Conservation (phyloP, 1,140 invertebrate species). For the Bursaphelenchus mucronatus region DNA sequence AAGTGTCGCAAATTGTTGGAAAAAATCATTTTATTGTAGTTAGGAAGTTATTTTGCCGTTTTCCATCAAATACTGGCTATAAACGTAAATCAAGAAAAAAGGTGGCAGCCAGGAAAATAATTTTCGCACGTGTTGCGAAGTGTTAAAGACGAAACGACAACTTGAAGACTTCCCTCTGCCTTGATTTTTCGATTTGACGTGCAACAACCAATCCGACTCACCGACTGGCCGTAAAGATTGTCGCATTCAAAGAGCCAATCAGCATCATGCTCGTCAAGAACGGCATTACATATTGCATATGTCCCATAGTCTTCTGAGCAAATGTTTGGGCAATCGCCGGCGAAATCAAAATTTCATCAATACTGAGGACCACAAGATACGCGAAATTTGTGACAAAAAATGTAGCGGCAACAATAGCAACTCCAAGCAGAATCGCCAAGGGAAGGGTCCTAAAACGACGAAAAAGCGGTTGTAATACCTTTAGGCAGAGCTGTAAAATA, state of each 20-base stretch:
- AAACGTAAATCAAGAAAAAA: too few relatives aligned
- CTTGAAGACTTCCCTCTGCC: too few relatives aligned
- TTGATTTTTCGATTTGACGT: too few relatives aligned
- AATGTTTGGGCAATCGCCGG: slow-evolving; percentile 48
- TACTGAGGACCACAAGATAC: slow-evolving; percentile 42
- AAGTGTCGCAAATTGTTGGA: too few relatives aligned
- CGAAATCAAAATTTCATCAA: slow-evolving; percentile 28
- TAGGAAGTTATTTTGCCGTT: too few relatives aligned
- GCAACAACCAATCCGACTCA: slow-evolving; percentile 13
- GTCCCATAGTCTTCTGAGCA: slow-evolving; percentile 47
- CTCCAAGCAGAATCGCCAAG: slow-evolving; percentile 47
- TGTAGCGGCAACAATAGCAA: slow-evolving; percentile 38
- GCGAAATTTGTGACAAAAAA: slow-evolving; percentile 43
- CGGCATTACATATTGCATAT: slow-evolving; percentile 52
- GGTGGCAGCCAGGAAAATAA: too few relatives aligned
- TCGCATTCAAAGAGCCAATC: slow-evolving; percentile 53
- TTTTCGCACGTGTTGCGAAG: too few relatives aligned
- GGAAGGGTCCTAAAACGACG: slow-evolving; percentile 43
- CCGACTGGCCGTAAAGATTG: slow-evolving; percentile 54
- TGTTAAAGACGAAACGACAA: too few relatives aligned
- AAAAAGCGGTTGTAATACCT: not conserved
- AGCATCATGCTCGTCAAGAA: slow-evolving; percentile 51
- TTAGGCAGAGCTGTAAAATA: not conserved
- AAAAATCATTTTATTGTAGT: too few relatives aligned
- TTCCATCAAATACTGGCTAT: too few relatives aligned